phyloP scores from a whole-genome alignment of 2,113 vertebrate species.

The Mesoclemmys tuberculata region DNA sequence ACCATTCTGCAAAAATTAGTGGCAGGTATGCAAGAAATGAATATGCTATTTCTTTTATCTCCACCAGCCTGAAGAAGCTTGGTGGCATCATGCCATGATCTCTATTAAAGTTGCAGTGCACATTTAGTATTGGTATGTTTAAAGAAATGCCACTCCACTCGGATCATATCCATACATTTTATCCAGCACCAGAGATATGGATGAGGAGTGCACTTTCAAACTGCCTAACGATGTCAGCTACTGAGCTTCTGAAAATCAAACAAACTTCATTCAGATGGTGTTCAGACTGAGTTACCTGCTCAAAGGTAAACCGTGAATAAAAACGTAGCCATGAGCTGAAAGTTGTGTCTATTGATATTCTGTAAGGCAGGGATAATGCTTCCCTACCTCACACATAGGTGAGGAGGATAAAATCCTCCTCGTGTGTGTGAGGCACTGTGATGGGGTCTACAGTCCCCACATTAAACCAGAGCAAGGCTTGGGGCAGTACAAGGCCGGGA shows the following conservation, averaged over 20 bases:
- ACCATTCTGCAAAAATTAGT: not conserved
- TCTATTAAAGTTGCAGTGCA: not conserved
- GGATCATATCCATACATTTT: not conserved
- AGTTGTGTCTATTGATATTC: not conserved
- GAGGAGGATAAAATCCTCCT: not conserved
- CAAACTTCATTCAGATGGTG: conserved; percentile 1
- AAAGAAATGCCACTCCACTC: not conserved
- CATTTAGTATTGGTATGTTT: not conserved
- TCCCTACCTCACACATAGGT: not conserved
- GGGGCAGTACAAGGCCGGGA: not conserved
- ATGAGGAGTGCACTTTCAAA: not conserved
- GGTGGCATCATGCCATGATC: not conserved
- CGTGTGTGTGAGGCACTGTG: not conserved
- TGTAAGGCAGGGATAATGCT: conserved; percentile 1
- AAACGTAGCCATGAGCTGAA: not conserved
- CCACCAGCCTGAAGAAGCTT: not conserved
- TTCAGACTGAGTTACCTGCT: not conserved
- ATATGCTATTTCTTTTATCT: not conserved
- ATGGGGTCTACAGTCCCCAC: not conserved
- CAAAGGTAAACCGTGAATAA: not conserved
- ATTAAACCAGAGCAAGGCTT: not conserved
- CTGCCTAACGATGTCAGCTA: not conserved
- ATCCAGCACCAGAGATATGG: not conserved
- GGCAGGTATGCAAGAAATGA: not conserved
- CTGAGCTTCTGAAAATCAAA: not conserved